Evolutionary conservation across 1,140 invertebrate genomes (phyloP).

Genomic region (Caenorhabditis brenneri): DNA sequence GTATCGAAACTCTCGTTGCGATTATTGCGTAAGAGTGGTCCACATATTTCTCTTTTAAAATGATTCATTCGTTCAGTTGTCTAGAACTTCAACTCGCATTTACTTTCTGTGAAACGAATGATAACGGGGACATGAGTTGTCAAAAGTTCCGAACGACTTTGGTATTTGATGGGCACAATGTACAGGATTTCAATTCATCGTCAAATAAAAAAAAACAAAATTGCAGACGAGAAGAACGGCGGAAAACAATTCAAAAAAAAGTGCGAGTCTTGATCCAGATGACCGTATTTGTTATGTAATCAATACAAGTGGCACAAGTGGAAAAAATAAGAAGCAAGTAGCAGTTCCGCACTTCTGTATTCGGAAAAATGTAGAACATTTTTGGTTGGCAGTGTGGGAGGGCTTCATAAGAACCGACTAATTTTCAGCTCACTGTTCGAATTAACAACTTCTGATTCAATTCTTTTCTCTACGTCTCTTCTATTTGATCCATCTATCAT

Average conservation of each 20-base stretch:
- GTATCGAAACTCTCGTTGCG: neutral
- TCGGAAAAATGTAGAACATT: conserved; percentile 22
- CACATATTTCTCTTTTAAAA: too few species aligned
- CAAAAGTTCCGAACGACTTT: neutral
- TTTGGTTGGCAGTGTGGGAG: neutral
- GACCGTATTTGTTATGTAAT: conserved; percentile 40
- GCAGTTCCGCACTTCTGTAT: conserved; percentile 34
- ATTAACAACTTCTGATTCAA: neutral
- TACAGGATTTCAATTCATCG: too few species aligned
- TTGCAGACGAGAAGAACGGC: neutral
- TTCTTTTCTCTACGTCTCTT: conserved; percentile 47
- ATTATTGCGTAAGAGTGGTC: conserved; percentile 23
- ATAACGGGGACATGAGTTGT: neutral
- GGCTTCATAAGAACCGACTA: neutral
- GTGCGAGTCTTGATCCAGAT: neutral
- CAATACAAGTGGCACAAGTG: conserved; percentile 33
- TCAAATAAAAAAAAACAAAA: too few species aligned
- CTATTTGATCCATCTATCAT: conserved; percentile 48
- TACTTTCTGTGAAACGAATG: neutral
- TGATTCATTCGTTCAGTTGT: neutral
- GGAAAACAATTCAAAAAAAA: neutral
- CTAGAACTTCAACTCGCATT: neutral
- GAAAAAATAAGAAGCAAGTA: conserved; percentile 17
- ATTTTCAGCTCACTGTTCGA: conserved; percentile 10
- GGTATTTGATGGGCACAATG: neutral